A percentile compares a stretch with the other conserved stretches of the same genome.
Evolutionary conservation across 2,113 vertebrate species (phyloP).

Genomic region (Syngnathoides biaculeatus): DNA sequence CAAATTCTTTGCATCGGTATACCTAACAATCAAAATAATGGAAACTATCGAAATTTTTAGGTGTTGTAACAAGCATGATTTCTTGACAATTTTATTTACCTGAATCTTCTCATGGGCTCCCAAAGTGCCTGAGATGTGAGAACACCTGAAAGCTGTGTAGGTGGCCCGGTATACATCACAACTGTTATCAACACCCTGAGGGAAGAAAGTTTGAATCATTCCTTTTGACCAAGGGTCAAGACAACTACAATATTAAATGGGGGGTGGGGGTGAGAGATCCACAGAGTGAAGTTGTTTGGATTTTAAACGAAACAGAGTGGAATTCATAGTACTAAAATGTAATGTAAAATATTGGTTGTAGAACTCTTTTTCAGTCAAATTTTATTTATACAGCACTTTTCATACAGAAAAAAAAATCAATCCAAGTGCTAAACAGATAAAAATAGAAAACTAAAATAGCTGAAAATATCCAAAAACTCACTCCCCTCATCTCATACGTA

Average conservation of each 20-base stretch:
- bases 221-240: not conserved
- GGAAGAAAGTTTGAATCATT: slow-evolving; percentile 21
- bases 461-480: too few species aligned
- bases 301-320: not conserved
- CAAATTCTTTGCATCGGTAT: too few species aligned
- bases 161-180: slow-evolving; percentile 84
- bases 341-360: too few species aligned
- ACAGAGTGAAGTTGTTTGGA: not conserved
- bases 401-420: too few species aligned
- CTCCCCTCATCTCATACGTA: too few species aligned
- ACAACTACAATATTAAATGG: too few species aligned
- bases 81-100: slow-evolving; percentile 62
- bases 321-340: too few species aligned
- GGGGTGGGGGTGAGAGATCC: not conserved
- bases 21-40: not conserved
- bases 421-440: too few species aligned
- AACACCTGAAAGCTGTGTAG: slow-evolving; percentile 86
- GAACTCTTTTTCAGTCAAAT: too few species aligned
- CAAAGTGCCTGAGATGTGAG: slow-evolving; percentile 79
- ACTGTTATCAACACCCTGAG: slow-evolving; percentile 81
- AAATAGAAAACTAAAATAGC: too few species aligned
- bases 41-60: not conserved
- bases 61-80: not conserved
- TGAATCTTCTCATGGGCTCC: slow-evolving; percentile 75
- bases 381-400: too few species aligned